These are phyloP conservation scores for Papilio elwesi DNA, from an alignment of 2,888 invertebrate species.

Conservation along the genomic window DNA sequence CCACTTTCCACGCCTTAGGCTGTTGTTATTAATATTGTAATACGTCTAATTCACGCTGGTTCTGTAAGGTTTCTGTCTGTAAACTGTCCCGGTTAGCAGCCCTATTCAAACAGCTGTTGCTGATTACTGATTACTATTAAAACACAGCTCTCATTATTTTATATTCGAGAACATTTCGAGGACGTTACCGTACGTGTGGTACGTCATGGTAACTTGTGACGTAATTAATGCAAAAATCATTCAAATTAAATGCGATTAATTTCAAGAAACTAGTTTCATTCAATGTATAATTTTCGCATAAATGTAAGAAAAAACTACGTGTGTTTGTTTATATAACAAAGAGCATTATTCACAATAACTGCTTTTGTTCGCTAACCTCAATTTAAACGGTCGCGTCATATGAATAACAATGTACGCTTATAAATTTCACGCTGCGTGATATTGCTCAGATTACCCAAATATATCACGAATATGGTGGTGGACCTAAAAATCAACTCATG, in stretches of 20 bases:
- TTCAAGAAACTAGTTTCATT: conserved; percentile 1
- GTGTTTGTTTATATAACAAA: conserved; percentile 2
- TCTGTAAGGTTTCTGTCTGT: no score
- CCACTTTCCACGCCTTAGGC: no score
- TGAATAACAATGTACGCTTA: conserved; percentile 5
- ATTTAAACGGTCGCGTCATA: conserved; percentile 21
- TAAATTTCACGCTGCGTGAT: conserved; percentile 36
- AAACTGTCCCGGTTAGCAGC: no score
- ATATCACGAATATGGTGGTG: neutral
- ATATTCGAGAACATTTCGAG: conserved; percentile 2
- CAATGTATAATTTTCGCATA: neutral
- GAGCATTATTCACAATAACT: conserved; percentile 11
- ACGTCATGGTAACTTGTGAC: neutral
- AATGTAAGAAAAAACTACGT: conserved; percentile 7
- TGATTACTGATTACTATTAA: neutral
- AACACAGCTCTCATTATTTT: neutral
- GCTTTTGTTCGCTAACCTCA: conserved; percentile 26
- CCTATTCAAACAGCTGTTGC: no score
- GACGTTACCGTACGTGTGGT: neutral
- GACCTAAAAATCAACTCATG: neutral
- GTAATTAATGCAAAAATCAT: neutral
- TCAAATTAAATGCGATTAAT: conserved; percentile 15
- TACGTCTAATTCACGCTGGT: no score
- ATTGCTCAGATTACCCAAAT: neutral
- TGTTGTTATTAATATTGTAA: no score